Base-by-base conservation (phyloP, 2,113 vertebrate genomes). In the Thalassoma bifasciatum region DNA sequence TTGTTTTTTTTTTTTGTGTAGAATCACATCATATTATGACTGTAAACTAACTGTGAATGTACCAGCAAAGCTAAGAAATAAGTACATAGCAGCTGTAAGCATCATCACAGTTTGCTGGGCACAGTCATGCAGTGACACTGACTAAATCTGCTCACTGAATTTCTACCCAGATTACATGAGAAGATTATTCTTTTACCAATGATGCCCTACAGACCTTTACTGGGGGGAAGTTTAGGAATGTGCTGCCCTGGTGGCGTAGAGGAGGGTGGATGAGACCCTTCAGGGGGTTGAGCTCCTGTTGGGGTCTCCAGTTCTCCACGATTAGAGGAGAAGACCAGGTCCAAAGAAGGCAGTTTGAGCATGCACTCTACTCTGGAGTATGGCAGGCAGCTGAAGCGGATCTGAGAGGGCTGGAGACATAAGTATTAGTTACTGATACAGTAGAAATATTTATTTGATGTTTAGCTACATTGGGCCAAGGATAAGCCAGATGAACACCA, bases 281-380 rank as follows among this genome's bases (percentile, higher is more conserved):
- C 97, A 1, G 90, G 38, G 2, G 94, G 92, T 65, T 92, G 95
- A 0, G 83, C 71, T 40, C 93, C 91, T 13, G 94, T 93, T 26
- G 96, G 90, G 1, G 92, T 96, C 92, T 99, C 98, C 66, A 98
- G 89, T 53, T 99, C 97, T 51, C 97, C 96, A 42, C 98, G 94
- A 83, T 99, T 99, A 46, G 98, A 99, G 64, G 98, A 99, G 92
- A 99, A 99, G 21, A 99, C 98, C 74, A 99, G 94, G 85, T 99
- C 98, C 72, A 99, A 84, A 8, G 98, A 99, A 9, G 98, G 98
- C 68, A 99, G 88, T 80, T 99, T 99, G 52, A 99, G 91, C 97
- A 99, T 99, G 26, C 98, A 99, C 88, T 99, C 98, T 14, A 99
- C 98, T 77, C 98, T 94, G 54, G 98, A 99, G 72, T 99, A 97